These are phyloP conservation scores for Jacana jacana DNA, from an alignment of 2,113 vertebrate species.

Conservation along the genomic window DNA sequence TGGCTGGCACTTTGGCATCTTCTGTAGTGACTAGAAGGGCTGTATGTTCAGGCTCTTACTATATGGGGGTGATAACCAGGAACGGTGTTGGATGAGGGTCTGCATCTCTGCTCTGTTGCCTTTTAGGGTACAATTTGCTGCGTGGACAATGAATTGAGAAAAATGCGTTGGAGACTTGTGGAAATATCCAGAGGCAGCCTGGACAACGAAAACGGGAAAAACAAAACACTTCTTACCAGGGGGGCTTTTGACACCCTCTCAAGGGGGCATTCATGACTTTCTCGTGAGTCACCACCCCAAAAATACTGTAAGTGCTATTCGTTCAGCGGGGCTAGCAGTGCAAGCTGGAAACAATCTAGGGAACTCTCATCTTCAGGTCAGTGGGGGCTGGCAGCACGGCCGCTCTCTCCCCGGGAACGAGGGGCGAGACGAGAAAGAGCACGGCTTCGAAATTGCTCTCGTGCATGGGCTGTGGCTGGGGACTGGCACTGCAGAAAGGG, in stretches of 20 bases:
- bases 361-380: conserved; percentile 72
- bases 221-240: neutral
- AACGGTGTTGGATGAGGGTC: neutral
- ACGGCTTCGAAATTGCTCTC: conserved; percentile 37
- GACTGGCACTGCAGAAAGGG: neutral
- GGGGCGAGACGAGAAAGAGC: conserved; percentile 31
- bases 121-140: neutral
- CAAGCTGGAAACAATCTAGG: conserved; percentile 73
- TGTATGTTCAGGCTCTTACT: neutral
- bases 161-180: neutral
- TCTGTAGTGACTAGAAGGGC: neutral
- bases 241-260: conserved; percentile 19
- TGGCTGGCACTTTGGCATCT: neutral
- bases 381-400: neutral
- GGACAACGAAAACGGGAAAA: neutral
- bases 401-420: neutral
- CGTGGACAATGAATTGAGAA: neutral
- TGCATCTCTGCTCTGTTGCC: neutral
- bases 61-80: neutral
- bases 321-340: neutral
- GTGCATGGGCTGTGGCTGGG: neutral
- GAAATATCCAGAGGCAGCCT: neutral
- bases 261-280: conserved; percentile 48
- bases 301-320: conserved; percentile 63
- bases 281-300: conserved; percentile 63